Evolutionary conservation across 2,888 invertebrate species (phyloP).

Genomic region (Trachelus tabidus): DNA sequence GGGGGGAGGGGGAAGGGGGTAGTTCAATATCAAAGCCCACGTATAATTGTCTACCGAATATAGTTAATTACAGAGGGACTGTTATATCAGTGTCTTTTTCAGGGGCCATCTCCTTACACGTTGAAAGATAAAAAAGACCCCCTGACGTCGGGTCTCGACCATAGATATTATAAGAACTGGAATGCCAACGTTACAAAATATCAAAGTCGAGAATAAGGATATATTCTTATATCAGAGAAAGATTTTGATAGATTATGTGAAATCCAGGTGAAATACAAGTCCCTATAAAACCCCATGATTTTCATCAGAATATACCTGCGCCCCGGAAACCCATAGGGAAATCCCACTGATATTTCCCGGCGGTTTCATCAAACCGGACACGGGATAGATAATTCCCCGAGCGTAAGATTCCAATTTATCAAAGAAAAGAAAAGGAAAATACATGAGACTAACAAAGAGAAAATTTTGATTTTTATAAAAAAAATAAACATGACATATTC

Average conservation of each 20-base stretch:
- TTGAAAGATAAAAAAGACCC: neutral
- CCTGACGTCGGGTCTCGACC: neutral
- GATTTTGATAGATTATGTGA: neutral
- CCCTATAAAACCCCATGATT: neutral
- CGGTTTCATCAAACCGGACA: neutral
- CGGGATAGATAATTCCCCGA: neutral
- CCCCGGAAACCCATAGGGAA: neutral
- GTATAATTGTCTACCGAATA: neutral
- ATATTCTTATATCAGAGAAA: neutral
- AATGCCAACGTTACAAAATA: neutral
- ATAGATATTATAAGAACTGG: neutral
- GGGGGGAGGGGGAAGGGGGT: neutral
- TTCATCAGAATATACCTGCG: neutral
- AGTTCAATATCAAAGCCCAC: neutral
- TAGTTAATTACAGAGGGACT: neutral
- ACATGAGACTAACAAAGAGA: neutral
- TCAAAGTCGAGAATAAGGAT: neutral
- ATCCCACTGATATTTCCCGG: neutral
- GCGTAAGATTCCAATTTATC: neutral
- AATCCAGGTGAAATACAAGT: neutral
- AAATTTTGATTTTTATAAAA: neutral
- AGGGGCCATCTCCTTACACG: too few relatives aligned
- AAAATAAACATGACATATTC: too few relatives aligned
- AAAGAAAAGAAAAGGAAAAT: neutral
- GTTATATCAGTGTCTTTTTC: neutral